phyloP scores from a whole-genome alignment of 23 tunicate genomes.

The Ascidia mentula region DNA sequence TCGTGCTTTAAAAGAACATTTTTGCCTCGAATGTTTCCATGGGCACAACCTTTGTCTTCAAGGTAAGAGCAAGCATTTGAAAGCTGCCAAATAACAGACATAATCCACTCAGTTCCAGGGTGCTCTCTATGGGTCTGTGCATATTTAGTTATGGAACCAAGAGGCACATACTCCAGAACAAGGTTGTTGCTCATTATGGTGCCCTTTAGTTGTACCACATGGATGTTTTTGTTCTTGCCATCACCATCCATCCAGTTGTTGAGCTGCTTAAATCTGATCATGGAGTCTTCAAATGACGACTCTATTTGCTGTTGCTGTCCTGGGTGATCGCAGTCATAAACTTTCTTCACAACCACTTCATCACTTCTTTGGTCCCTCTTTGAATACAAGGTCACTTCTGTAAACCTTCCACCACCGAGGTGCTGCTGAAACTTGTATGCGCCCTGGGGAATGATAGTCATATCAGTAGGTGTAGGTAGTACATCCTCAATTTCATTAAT shows the following conservation, averaged over 20 bases:
- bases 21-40: conserved; percentile 83
- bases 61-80: conserved; percentile 81
- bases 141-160: conserved; percentile 54
- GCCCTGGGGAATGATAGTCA: conserved; percentile 12
- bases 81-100: conserved; percentile 81
- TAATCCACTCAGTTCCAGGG: conserved; percentile 43
- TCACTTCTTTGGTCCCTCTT: conserved; percentile 14
- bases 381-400: conserved; percentile 42
- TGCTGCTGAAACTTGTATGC: conserved; percentile 37
- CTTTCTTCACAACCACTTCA: conserved; percentile 43
- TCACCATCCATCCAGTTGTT: conserved; percentile 17
- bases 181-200: conserved; percentile 56
- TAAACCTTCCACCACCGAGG: conserved; percentile 77
- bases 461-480: neutral
- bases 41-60: conserved; percentile 61
- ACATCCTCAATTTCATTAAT: neutral
- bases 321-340: conserved; percentile 30
- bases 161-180: conserved; percentile 59
- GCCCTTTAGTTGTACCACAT: conserved; percentile 75
- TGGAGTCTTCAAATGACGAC: conserved; percentile 69
- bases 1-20: conserved; percentile 72
- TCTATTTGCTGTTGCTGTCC: conserved; percentile 59
- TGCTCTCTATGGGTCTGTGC: neutral
- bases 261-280: conserved; percentile 38
- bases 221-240: conserved; percentile 18